phyloP scores from a whole-genome alignment of 2,888 invertebrate species.

The Scaptomyza tumidula region DNA sequence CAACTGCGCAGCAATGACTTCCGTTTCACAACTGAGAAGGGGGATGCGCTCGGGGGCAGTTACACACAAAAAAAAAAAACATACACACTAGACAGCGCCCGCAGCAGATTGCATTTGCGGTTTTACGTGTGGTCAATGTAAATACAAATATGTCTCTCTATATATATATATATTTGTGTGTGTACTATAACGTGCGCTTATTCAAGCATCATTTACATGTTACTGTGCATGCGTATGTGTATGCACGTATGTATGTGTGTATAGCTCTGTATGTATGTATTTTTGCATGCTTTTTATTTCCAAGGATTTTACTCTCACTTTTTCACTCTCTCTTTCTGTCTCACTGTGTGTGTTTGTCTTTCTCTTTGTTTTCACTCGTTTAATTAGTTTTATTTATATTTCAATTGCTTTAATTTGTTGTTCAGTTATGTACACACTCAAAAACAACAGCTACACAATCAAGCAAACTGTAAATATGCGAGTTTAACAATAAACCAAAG shows the following conservation, averaged over 20 bases:
- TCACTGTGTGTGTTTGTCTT: slow-evolving; percentile 7
- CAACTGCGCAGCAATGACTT: slow-evolving; percentile 73
- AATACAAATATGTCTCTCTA: slow-evolving; percentile 38
- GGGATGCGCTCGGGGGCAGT: not conserved
- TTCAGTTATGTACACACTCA: slow-evolving; percentile 67
- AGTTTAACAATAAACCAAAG: slow-evolving; percentile 35
- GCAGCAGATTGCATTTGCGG: slow-evolving; percentile 72
- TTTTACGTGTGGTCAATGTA: slow-evolving; percentile 57
- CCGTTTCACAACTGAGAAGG: slow-evolving; percentile 43
- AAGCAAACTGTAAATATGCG: slow-evolving; percentile 66
- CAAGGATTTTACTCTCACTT: slow-evolving; percentile 6
- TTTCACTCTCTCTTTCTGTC: not conserved
- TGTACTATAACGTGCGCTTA: slow-evolving; percentile 33
- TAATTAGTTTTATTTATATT: slow-evolving; percentile 70
- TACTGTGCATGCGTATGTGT: slow-evolving; percentile 23
- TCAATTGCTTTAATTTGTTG: slow-evolving; percentile 71
- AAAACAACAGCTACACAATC: slow-evolving; percentile 36
- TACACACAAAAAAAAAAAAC: slow-evolving; percentile 20
- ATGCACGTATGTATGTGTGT: slow-evolving; percentile 15
- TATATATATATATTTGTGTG: slow-evolving; percentile 19
- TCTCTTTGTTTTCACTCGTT: slow-evolving; percentile 54
- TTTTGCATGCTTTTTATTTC: slow-evolving; percentile 54
- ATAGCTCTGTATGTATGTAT: slow-evolving; percentile 39
- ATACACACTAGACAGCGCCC: slow-evolving; percentile 42
- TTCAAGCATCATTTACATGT: slow-evolving; percentile 53